phyloP scores from a whole-genome alignment of 2,888 invertebrate species.

The Spatulosminthurus flaviceps region DNA sequence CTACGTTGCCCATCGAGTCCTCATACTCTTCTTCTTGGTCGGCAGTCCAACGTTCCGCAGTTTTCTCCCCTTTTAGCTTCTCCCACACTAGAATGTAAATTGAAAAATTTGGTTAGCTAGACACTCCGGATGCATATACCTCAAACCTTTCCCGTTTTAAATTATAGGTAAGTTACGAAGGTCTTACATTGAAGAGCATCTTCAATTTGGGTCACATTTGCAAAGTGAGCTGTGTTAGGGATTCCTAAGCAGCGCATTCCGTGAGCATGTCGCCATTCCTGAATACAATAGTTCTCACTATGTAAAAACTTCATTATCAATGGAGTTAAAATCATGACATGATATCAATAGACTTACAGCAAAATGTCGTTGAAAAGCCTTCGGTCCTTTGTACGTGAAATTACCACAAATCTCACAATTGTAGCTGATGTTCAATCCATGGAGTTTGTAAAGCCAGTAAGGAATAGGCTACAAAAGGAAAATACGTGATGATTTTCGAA shows the following conservation, averaged over 20 bases:
- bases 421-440: constrained; percentile 98
- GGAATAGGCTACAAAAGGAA: constrained; percentile 73
- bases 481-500: not conserved
- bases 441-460: constrained; percentile 98
- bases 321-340: not conserved
- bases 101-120: too few relatives aligned
- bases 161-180: too few relatives aligned
- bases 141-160: too few relatives aligned
- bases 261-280: constrained; percentile 77
- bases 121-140: too few relatives aligned
- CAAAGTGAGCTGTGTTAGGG: constrained; percentile 99
- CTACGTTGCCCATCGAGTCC: constrained; percentile 98
- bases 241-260: constrained; percentile 99
- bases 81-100: constrained; percentile 84
- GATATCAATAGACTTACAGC: constrained; percentile 70
- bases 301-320: constrained; percentile 57
- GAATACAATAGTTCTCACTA: too few relatives aligned
- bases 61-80: constrained; percentile 94
- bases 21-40: constrained; percentile 99
- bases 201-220: constrained; percentile 98
- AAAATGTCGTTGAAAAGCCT: constrained; percentile 99
- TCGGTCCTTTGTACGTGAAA: constrained; percentile 97
- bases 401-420: constrained; percentile 99
- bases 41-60: constrained; percentile 94
- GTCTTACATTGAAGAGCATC: constrained; percentile 90